A percentile compares a stretch with the other conserved stretches of the same genome.
These are phyloP conservation scores for Rhinopomastus cyanomelas DNA, from an alignment of 2,113 vertebrate species.

Conservation along the genomic window DNA sequence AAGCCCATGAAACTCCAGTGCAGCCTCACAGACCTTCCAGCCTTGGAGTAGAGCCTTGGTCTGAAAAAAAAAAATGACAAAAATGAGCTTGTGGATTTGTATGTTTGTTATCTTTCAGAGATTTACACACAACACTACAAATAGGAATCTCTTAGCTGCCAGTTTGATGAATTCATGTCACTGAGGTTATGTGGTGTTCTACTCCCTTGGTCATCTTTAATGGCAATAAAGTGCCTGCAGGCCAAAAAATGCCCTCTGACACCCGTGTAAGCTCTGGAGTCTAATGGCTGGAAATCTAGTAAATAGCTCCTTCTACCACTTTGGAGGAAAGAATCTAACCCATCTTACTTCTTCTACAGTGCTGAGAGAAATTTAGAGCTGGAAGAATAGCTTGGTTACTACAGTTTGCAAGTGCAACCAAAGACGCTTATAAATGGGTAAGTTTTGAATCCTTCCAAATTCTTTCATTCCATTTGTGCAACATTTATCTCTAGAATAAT, in stretches of 20 bases:
- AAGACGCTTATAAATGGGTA: not conserved
- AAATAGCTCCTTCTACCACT: not conserved
- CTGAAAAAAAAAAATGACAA: not conserved
- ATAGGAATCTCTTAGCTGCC: constrained; percentile 6
- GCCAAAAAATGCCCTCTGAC: constrained; percentile 40
- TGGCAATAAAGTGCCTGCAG: constrained; percentile 17
- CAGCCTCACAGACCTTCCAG: constrained; percentile 1
- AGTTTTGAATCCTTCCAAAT: not conserved
- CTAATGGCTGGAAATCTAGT: not conserved
- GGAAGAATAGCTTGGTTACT: not conserved
- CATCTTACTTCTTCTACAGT: not conserved
- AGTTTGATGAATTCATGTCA: constrained; percentile 44
- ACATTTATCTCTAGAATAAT: not conserved
- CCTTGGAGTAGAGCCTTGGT: not conserved
- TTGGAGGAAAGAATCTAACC: not conserved
- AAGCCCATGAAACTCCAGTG: constrained; percentile 27
- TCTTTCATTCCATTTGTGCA: not conserved
- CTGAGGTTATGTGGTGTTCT: not conserved
- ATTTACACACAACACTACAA: not conserved
- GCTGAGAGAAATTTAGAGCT: not conserved
- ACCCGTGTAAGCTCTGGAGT: constrained; percentile 8
- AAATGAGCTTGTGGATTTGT: not conserved
- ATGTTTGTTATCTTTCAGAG: not conserved
- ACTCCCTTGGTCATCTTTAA: constrained; percentile 13
- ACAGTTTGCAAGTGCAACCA: not conserved